These are phyloP conservation scores for Ruditapes philippinarum DNA, from an alignment of 1,140 invertebrate genomes.

Conservation along the genomic window DNA sequence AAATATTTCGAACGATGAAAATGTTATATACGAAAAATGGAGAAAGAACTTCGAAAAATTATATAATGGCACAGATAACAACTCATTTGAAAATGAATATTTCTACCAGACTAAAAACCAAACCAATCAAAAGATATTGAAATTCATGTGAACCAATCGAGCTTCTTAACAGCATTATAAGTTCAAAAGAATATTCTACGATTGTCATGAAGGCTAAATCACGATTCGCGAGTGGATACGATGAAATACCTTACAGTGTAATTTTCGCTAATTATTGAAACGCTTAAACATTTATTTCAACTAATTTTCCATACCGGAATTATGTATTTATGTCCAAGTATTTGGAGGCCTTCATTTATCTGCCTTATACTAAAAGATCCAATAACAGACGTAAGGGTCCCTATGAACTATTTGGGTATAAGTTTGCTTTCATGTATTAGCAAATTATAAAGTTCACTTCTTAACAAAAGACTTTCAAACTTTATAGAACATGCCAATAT, in stretches of 20 bases:
- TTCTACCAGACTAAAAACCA: too few species aligned
- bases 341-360: slow-evolving; percentile 12
- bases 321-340: neutral
- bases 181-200: too few species aligned
- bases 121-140: too few species aligned
- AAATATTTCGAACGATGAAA: too few species aligned
- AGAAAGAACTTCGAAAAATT: too few species aligned
- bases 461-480: neutral
- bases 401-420: slow-evolving; percentile 39
- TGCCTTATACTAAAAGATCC: slow-evolving; percentile 19
- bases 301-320: neutral
- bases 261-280: neutral
- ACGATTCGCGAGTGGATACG: neutral
- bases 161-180: too few species aligned
- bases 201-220: neutral
- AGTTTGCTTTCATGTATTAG: slow-evolving; percentile 15
- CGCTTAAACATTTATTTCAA: neutral
- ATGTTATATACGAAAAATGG: too few species aligned
- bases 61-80: too few species aligned
- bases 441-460: neutral
- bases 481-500: slow-evolving; percentile 27
- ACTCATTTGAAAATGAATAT: too few species aligned
- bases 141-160: too few species aligned
- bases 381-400: neutral
- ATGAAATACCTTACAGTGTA: neutral